Evolutionary conservation across 2,888 invertebrate genomes (phyloP).

Genomic region (Dryobotodes eremita): DNA sequence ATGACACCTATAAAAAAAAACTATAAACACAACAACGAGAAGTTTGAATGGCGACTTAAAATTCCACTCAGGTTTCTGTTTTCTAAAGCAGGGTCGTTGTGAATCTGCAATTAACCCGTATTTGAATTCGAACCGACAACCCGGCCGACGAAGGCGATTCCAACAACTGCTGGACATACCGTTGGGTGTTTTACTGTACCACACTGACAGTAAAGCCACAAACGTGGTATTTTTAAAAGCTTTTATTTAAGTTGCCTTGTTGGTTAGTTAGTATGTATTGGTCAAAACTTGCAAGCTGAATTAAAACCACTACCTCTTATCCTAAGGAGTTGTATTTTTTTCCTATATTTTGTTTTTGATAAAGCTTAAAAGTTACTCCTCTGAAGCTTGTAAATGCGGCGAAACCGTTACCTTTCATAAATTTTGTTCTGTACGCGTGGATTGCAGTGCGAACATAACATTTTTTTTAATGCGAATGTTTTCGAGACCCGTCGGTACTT

Average conservation of each 20-base stretch:
- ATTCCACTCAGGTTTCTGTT: conserved; percentile 80
- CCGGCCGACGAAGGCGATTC: conserved; percentile 63
- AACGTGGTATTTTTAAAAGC: not conserved
- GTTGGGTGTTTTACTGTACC: conserved; percentile 19
- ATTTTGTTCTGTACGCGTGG: not conserved
- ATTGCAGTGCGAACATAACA: not conserved
- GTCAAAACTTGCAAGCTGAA: not conserved
- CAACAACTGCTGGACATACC: conserved; percentile 44
- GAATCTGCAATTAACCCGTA: conserved; percentile 87
- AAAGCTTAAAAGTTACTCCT: too few relatives aligned
- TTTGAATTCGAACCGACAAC: conserved; percentile 83
- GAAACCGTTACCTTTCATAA: not conserved
- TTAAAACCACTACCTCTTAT: not conserved
- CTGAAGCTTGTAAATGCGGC: too few relatives aligned
- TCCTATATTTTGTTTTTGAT: not conserved
- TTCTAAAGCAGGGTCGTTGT: conserved; percentile 81
- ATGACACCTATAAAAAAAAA: conserved; percentile 5
- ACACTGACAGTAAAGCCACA: not conserved
- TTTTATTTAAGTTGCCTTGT: not conserved
- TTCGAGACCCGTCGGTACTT: conserved; percentile 18
- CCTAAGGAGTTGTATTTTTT: not conserved
- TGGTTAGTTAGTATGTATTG: not conserved
- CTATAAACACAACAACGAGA: conserved; percentile 54
- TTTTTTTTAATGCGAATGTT: conserved; percentile 48
- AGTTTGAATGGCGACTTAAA: conserved; percentile 70